These are phyloP conservation scores for Falco punctatus DNA, from an alignment of 2,113 vertebrate genomes.

Conservation along the genomic window DNA sequence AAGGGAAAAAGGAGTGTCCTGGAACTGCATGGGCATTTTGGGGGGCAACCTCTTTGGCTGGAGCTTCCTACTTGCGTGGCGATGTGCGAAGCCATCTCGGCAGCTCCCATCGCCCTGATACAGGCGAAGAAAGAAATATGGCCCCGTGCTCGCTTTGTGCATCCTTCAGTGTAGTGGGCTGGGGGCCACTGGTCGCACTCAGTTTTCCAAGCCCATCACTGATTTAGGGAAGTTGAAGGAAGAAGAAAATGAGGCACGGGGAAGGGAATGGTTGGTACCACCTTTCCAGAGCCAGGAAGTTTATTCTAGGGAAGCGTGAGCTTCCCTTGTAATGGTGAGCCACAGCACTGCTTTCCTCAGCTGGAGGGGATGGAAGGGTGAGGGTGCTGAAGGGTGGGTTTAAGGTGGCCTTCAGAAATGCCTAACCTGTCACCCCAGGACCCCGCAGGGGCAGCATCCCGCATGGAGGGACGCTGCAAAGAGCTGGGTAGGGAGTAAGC, in stretches of 20 bases:
- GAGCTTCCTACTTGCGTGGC: not conserved
- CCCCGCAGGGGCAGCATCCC: too few relatives aligned
- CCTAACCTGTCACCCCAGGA: not conserved
- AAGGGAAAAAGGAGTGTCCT: not conserved
- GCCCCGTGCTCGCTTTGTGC: fast-evolving
- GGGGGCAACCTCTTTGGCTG: not conserved
- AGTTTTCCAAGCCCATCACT: not conserved
- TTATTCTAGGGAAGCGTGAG: too few relatives aligned
- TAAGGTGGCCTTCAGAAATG: not conserved
- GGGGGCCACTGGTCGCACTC: not conserved
- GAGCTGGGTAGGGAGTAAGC: not conserved
- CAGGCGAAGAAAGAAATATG: not conserved
- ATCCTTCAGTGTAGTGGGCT: fast-evolving
- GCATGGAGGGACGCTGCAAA: not conserved
- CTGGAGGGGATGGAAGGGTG: not conserved
- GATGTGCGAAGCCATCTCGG: fast-evolving
- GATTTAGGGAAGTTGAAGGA: not conserved
- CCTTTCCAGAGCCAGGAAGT: not conserved
- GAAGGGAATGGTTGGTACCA: not conserved
- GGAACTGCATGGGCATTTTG: not conserved
- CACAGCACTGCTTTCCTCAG: not conserved
- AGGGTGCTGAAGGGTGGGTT: not conserved
- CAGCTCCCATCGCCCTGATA: fast-evolving
- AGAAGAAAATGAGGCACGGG: not conserved
- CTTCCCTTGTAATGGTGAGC: not conserved